Percentiles rank a stretch among this genome's conserved stretches.
These are phyloP conservation scores for Drosophila malerkotliana DNA, from an alignment of 1,140 invertebrate genomes.

Conservation along the genomic window DNA sequence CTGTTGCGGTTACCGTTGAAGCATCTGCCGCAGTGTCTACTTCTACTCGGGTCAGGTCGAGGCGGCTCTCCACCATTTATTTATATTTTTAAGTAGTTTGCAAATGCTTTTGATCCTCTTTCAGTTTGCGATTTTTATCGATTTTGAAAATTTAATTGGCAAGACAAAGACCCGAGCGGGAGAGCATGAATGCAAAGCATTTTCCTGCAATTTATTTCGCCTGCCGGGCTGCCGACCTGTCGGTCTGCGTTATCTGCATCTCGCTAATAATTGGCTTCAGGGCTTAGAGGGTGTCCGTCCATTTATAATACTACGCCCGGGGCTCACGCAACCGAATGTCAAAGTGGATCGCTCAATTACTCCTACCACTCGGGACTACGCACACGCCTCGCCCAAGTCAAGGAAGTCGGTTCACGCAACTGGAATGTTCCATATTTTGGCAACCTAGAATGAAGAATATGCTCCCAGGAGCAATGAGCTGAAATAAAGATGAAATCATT, in stretches of 20 bases:
- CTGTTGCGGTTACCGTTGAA: constrained; percentile 54
- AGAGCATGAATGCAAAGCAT: constrained; percentile 52
- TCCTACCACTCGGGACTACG: constrained; percentile 49
- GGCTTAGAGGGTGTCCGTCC: constrained; percentile 8
- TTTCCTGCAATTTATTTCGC: constrained; percentile 31
- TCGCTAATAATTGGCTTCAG: constrained; percentile 41
- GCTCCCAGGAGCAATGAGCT: neutral
- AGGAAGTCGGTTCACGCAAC: constrained; percentile 13
- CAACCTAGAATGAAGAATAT: no score
- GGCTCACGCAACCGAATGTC: constrained; percentile 55
- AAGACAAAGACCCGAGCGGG: constrained; percentile 18
- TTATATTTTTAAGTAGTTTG: constrained; percentile 51
- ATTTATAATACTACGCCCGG: constrained; percentile 33
- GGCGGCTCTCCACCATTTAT: constrained; percentile 18
- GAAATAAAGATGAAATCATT: constrained; percentile 10
- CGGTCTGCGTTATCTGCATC: constrained; percentile 36
- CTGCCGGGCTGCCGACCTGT: neutral
- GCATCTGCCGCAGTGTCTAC: constrained; percentile 60
- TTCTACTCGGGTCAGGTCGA: constrained; percentile 12
- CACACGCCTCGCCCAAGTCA: constrained; percentile 38
- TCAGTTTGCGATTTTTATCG: constrained; percentile 66
- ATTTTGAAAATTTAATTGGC: constrained; percentile 68
- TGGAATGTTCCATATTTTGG: neutral
- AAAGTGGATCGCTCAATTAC: constrained; percentile 58
- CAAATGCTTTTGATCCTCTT: constrained; percentile 41